phyloP scores from a whole-genome alignment of 2,888 invertebrate species.

The Prosopocoilus inquinatus region DNA sequence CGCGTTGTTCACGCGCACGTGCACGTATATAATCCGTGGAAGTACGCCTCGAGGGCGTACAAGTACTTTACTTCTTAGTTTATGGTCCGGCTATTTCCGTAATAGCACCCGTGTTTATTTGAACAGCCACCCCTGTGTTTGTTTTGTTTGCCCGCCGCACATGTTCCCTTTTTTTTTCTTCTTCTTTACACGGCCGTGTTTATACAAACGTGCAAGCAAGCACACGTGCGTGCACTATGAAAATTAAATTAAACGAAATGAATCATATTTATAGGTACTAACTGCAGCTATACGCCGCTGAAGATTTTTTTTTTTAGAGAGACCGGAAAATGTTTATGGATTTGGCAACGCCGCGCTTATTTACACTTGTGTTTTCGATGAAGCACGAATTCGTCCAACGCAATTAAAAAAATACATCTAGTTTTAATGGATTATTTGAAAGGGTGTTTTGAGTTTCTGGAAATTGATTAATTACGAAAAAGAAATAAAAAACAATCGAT shows the following conservation, averaged over 20 bases:
- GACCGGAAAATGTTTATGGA: too few relatives aligned
- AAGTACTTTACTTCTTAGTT: neutral
- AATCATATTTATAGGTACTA: conserved; percentile 3
- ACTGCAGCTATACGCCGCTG: neutral
- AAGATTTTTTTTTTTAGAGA: too few relatives aligned
- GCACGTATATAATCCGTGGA: conserved; percentile 5
- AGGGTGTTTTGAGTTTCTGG: too few relatives aligned
- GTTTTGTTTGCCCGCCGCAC: conserved; percentile 1
- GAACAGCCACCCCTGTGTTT: conserved; percentile 12
- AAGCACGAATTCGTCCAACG: too few relatives aligned
- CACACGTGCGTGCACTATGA: conserved; percentile 7
- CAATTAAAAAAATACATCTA: too few relatives aligned
- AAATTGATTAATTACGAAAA: too few relatives aligned
- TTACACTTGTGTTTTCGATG: too few relatives aligned
- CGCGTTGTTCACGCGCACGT: neutral
- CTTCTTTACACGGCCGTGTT: too few relatives aligned
- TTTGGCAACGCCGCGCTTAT: too few relatives aligned
- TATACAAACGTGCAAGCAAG: too few relatives aligned
- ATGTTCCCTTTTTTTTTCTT: neutral
- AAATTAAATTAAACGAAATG: conserved; percentile 3
- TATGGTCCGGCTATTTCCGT: neutral
- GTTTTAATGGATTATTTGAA: too few relatives aligned
- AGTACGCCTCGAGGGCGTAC: conserved; percentile 10
- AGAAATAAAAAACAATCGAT: too few relatives aligned
- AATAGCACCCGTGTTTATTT: conserved; percentile 9